phyloP scores from a whole-genome alignment of 1,140 invertebrate species.

The Drosophila tristis region DNA sequence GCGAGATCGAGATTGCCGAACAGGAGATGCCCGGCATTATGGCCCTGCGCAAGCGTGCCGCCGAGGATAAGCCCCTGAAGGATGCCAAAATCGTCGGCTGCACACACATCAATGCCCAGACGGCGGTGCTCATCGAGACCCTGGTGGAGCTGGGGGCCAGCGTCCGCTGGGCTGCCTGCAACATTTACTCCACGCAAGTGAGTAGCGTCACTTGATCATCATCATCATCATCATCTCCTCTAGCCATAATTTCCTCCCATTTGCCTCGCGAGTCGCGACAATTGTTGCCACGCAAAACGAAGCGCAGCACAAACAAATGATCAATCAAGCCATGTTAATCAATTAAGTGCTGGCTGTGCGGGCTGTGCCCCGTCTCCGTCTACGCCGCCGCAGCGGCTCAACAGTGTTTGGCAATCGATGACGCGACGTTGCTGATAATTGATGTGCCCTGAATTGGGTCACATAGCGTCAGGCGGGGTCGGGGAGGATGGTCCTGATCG shows the following conservation, averaged over 20 bases:
- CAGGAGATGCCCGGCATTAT: slow-evolving; percentile 99
- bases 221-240: not conserved
- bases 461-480: no score
- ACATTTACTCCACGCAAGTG: slow-evolving; percentile 98
- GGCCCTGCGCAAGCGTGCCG: slow-evolving; percentile 94
- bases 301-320: slow-evolving; percentile 69
- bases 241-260: not conserved
- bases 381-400: slow-evolving; percentile 43
- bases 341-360: slow-evolving; percentile 46
- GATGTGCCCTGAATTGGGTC: slow-evolving; percentile 70
- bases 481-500: not conserved
- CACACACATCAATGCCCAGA: slow-evolving; percentile 99
- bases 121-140: slow-evolving; percentile 98
- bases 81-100: slow-evolving; percentile 98
- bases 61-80: slow-evolving; percentile 96
- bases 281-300: slow-evolving; percentile 66
- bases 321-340: slow-evolving; percentile 76
- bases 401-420: slow-evolving; percentile 77
- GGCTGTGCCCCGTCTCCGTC: slow-evolving; percentile 8
- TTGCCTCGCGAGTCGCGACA: slow-evolving; percentile 33
- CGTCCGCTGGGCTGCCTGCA: slow-evolving; percentile 98
- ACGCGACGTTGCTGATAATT: slow-evolving; percentile 65
- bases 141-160: slow-evolving; percentile 94
- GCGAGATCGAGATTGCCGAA: slow-evolving; percentile 99
- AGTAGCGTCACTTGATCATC: slow-evolving; percentile 30